Percentiles rank a stretch among this genome's conserved stretches.
phyloP scores from a whole-genome alignment of 2,888 invertebrate genomes.

The Dromius quadrimaculatus region DNA sequence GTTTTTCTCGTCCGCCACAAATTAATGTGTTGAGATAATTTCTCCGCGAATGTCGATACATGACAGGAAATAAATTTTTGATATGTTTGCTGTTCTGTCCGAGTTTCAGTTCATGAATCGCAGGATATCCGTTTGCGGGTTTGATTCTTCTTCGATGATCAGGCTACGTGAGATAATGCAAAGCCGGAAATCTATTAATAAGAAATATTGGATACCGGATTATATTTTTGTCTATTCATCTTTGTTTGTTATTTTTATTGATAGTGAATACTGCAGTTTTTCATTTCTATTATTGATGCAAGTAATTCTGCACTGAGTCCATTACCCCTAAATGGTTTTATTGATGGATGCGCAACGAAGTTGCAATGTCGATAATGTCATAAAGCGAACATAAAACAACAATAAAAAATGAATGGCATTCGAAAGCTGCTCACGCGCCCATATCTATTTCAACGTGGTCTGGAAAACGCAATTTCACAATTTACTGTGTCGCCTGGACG shows the following conservation, averaged over 20 bases:
- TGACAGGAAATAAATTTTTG: conserved; percentile 49
- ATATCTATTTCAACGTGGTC: conserved; percentile 43
- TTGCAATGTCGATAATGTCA: conserved; percentile 40
- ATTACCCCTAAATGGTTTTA: too few relatives aligned
- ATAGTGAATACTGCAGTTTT: too few relatives aligned
- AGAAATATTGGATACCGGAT: too few relatives aligned
- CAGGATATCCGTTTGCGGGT: conserved; percentile 24
- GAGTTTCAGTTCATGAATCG: conserved; percentile 35
- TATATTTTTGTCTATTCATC: too few relatives aligned
- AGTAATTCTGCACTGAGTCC: too few relatives aligned
- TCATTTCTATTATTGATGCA: too few relatives aligned
- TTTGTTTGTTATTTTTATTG: not conserved
- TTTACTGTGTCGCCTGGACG: conserved; percentile 47
- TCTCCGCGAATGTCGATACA: conserved; percentile 43
- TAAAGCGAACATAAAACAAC: conserved; percentile 32
- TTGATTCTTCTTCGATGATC: not conserved
- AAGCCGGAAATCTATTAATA: conserved; percentile 4
- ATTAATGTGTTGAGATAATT: conserved; percentile 51
- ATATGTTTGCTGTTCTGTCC: conserved; percentile 45
- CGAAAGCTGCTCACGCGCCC: conserved; percentile 47
- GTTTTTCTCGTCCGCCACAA: conserved; percentile 42
- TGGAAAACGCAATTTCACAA: conserved; percentile 49
- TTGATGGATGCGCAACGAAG: too few relatives aligned
- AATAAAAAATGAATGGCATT: conserved; percentile 48
- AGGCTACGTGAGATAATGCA: too few relatives aligned